Percentiles rank a stretch among this genome's conserved stretches.
Evolutionary conservation across 2,888 invertebrate species (phyloP).

Genomic region (Drosophila formosana): DNA sequence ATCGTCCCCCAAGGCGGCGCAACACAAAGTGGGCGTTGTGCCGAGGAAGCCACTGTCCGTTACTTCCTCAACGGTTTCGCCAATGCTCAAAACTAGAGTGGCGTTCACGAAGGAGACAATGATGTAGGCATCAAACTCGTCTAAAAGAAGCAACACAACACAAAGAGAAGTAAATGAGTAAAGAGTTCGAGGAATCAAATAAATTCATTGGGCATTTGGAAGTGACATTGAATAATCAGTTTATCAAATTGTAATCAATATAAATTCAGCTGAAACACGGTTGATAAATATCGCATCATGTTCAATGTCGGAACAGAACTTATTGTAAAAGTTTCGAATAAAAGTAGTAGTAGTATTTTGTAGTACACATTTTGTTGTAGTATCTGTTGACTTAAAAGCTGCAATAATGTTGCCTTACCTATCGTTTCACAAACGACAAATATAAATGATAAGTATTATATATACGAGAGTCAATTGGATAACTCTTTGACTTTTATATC

Average conservation of each 20-base stretch:
- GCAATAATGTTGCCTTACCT: slow-evolving; percentile 84
- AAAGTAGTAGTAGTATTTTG: slow-evolving; percentile 16
- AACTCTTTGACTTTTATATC: slow-evolving; percentile 63
- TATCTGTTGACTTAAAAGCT: slow-evolving; percentile 80
- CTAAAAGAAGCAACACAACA: slow-evolving; percentile 62
- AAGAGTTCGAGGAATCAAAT: slow-evolving; percentile 1
- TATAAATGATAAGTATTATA: slow-evolving; percentile 59
- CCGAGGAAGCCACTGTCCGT: slow-evolving; percentile 99
- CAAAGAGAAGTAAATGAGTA: slow-evolving; percentile 25
- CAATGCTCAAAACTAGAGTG: slow-evolving; percentile 98
- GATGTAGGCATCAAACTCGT: slow-evolving; percentile 96
- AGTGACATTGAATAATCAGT: slow-evolving; percentile 81
- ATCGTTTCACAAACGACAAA: slow-evolving; percentile 74
- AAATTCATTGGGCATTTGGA: slow-evolving; percentile 4
- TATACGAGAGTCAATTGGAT: slow-evolving; percentile 57
- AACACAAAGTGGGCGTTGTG: slow-evolving; percentile 99
- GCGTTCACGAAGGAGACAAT: slow-evolving; percentile 99
- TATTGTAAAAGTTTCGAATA: slow-evolving; percentile 33
- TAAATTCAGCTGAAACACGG: slow-evolving; percentile 88
- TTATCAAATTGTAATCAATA: slow-evolving; percentile 86
- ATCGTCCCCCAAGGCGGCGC: slow-evolving; percentile 98
- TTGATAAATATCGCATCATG: slow-evolving; percentile 84
- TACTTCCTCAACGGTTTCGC: slow-evolving; percentile 99
- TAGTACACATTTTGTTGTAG: slow-evolving; percentile 44
- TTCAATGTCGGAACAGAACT: slow-evolving; percentile 69